These are phyloP conservation scores for Xiphophorus maculatus DNA, from an alignment of 2,113 vertebrate species.

Conservation along the genomic window DNA sequence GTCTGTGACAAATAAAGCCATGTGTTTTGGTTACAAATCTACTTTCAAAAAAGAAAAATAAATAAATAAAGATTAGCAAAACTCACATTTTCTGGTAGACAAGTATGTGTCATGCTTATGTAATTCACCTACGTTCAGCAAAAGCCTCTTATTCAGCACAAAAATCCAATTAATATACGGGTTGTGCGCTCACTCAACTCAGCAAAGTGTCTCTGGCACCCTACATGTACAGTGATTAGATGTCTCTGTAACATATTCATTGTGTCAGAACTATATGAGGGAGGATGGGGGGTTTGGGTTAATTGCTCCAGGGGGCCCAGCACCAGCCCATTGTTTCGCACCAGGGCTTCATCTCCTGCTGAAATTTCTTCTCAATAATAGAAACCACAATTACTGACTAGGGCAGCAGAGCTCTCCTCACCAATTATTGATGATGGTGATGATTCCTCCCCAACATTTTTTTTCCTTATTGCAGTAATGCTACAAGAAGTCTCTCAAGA, in stretches of 20 bases:
- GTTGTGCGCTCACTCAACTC: constrained; percentile 18
- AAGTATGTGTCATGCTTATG: not conserved
- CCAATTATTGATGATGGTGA: constrained; percentile 9
- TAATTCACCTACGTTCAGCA: constrained; percentile 14
- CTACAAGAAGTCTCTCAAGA: not conserved
- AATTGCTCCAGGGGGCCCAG: constrained; percentile 17
- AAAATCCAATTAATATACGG: constrained; percentile 49
- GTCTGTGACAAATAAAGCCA: too few species aligned
- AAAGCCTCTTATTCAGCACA: constrained; percentile 10
- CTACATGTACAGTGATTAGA: constrained; percentile 44
- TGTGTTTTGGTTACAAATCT: not conserved
- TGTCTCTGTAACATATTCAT: constrained; percentile 51
- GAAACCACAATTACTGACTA: constrained; percentile 8
- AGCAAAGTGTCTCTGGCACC: constrained; percentile 40
- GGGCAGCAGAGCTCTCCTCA: constrained; percentile 6
- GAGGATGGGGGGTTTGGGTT: not conserved
- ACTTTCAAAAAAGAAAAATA: not conserved
- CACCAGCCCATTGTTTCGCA: constrained; percentile 24
- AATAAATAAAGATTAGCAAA: not conserved
- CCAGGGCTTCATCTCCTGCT: constrained; percentile 1
- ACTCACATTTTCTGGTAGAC: not conserved
- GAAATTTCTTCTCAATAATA: not conserved
- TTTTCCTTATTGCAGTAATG: not conserved
- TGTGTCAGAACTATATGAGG: constrained; percentile 36
- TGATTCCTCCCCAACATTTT: not conserved